Conservation (phyloP, 2,797 vertebrate species). For the Bryconaethiops microstoma region DNA sequence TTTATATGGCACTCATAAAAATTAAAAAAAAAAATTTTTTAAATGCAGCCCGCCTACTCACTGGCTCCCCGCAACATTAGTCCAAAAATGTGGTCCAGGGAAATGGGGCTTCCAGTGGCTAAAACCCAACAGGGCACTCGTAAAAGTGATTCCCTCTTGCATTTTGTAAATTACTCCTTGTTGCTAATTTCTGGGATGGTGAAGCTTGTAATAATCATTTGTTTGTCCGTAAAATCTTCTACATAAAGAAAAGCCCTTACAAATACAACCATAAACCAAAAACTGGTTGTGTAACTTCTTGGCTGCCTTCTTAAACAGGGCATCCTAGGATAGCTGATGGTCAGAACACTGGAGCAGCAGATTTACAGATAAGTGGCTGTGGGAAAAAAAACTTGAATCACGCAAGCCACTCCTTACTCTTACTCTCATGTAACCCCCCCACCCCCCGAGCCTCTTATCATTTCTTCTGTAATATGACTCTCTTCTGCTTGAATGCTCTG, state of each 20-base stretch:
- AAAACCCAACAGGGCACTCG: slow-evolving; percentile 49
- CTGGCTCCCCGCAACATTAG: slow-evolving; percentile 58
- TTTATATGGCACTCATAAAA: slow-evolving; percentile 67
- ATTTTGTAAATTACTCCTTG: slow-evolving; percentile 37
- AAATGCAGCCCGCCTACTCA: slow-evolving; percentile 60
- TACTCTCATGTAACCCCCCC: not conserved
- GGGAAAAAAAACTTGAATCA: slow-evolving; percentile 47
- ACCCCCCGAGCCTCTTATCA: slow-evolving; percentile 19
- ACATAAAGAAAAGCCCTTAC: slow-evolving; percentile 20
- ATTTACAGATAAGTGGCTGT: slow-evolving; percentile 76
- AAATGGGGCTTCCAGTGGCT: slow-evolving; percentile 56
- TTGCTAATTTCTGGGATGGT: slow-evolving; percentile 46
- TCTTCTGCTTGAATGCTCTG: slow-evolving; percentile 14
- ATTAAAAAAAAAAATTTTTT: slow-evolving; percentile 47
- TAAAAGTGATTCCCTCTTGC: slow-evolving; percentile 57
- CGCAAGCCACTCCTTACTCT: slow-evolving; percentile 21
- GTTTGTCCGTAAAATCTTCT: slow-evolving; percentile 33
- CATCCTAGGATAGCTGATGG: slow-evolving; percentile 71
- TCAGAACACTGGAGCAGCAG: slow-evolving; percentile 71
- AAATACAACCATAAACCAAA: slow-evolving; percentile 42
- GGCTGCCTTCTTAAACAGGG: slow-evolving; percentile 47
- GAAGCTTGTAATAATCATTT: slow-evolving; percentile 54
- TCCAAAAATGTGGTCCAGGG: slow-evolving; percentile 45
- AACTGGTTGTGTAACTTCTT: slow-evolving; percentile 41
- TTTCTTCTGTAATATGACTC: slow-evolving; percentile 25